Base-by-base conservation (phyloP, 2,797 vertebrate genomes). In the Girardinus metallicus region DNA sequence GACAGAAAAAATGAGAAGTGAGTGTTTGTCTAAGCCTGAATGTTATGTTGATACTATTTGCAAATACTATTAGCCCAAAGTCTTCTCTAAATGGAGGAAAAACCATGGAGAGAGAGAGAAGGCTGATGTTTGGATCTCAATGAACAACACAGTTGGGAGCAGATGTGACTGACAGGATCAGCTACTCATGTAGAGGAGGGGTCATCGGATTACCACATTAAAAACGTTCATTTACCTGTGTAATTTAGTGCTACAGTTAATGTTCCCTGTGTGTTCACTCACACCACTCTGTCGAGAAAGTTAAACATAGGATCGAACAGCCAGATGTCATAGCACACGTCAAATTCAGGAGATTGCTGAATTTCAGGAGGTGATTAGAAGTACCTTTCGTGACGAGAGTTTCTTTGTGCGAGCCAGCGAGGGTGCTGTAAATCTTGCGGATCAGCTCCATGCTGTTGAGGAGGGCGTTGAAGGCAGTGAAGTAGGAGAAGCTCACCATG, bases 401-500 rank as follows among this genome's bases (percentile, higher is more conserved):
- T 92, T 99, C 97, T 95, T 93, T 97, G 93, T 96, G 95, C 36
- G 96, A 91, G 92, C 98, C 97, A n/a, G 96, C 95, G 72, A 99
- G 91, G 60, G 97, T 99, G 95, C 97, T 97, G 94, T 99, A 99
- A 91, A 99, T 97, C 95, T 99, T 99, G 89, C 97, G 97, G 84
- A 99, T 93, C 81, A 99, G 96, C 88, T 99, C 99, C 99, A 99
- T 99, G 93, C 98, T 99, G 96, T 99, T 99, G 88, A 99, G 95
- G 85, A 99, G 96, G 18, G 97, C 96, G 94, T 99, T 99, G 95
- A 99, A 99, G 79, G 98, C 99, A 87, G 97, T 99, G 95, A 99
- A 99, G 96, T 97, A 99, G 85, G 99, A 99, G 95, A 99, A 99
- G 97, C 99, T 99, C 91, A 99, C 98, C 96, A 98, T 96, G 94